Base-by-base conservation (phyloP, 2,888 invertebrate genomes). In the Lithophane socia region DNA sequence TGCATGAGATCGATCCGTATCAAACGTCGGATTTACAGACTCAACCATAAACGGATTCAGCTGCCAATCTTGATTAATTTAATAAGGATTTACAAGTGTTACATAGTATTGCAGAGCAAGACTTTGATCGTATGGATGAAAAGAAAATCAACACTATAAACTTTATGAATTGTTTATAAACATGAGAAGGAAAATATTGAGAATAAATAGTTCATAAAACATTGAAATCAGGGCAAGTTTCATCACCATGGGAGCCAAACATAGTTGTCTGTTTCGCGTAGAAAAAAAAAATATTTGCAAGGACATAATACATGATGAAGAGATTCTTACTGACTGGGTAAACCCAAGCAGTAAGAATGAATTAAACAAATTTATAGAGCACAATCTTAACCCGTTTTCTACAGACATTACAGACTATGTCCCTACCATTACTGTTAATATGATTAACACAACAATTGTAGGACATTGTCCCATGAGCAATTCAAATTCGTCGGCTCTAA, bases 1-100 rank as follows among this genome's bases (percentile, higher is more conserved):
- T 67, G 56, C 84, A 75, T 82, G 84, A 71, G 78, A 87, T 74
- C 42, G 67, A 76, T 73, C 64, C n/a, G 63, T 77, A 80, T 80
- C 79, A 66, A 77, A 58, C 63, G 24, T 78, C 71, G 64, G 70
- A 83, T 86, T 83, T 49, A 81, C 49, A 80, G 4, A 13, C 68
- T 76, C 67, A 66, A 66, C 56, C 63, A 37, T 79, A 70, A 77
- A 66, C 70, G 65, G 65, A 63, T 67, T 42, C 74, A 80, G 73
- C 77, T 81, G 79, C 68, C 80, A 49, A 77, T 79, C 80, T 65
- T 63, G 66, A 79, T 65, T 49, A 42, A 24, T 66, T 58, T 0
- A 68, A 61, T 67, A 63, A 65, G n/a, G 72, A 73, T 64, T 13
- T 58, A 65, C 54, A 58, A 72, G 72, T 61, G 72, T 72, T 76